Evolutionary conservation across 2,113 vertebrate species (phyloP).

Genomic region (Nymphicus hollandicus): DNA sequence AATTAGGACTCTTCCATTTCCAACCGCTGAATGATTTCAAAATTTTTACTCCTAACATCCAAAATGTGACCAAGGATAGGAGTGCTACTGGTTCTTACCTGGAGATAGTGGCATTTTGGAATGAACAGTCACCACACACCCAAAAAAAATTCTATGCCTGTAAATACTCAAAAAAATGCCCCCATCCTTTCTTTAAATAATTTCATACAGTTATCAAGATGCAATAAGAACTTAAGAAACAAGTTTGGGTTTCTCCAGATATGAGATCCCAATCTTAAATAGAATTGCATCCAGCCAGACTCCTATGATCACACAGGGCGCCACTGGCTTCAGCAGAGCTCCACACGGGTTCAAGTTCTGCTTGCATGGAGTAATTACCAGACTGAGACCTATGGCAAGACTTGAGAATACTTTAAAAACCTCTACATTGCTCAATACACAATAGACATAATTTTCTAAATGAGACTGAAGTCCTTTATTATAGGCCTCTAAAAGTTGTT

Average conservation of each 20-base stretch:
- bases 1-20: neutral
- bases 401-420: neutral
- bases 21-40: neutral
- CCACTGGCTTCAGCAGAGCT: conserved; percentile 24
- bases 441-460: conserved; percentile 66
- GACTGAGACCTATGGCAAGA: neutral
- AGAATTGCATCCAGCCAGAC: neutral
- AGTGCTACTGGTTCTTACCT: neutral
- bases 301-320: neutral
- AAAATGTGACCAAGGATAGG: neutral
- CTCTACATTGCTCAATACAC: conserved; percentile 56
- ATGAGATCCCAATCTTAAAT: neutral
- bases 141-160: neutral
- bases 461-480: conserved; percentile 70
- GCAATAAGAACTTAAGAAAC: conserved; percentile 42
- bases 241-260: conserved; percentile 1
- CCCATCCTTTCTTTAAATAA: neutral
- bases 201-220: neutral
- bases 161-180: neutral
- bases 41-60: neutral
- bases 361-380: neutral
- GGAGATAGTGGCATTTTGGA: neutral
- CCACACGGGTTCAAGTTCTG: neutral
- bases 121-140: neutral
- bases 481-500: conserved; percentile 64